A percentile compares a stretch with the other conserved stretches of the same genome.
Evolutionary conservation across 2,888 invertebrate species (phyloP).

Genomic region (Drosophila mercatorum): DNA sequence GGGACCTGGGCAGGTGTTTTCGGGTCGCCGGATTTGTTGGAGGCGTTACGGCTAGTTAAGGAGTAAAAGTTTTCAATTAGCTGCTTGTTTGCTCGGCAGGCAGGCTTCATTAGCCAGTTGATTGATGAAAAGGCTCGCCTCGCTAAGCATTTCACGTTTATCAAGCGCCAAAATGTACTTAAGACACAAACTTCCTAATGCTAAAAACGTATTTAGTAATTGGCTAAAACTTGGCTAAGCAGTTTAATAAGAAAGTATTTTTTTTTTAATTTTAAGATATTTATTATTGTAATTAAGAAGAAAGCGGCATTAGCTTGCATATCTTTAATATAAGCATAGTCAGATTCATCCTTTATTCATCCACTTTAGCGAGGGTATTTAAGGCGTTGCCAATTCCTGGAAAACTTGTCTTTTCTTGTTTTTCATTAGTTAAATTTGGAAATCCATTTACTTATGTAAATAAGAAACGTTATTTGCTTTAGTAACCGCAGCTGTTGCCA

Average conservation of each 20-base stretch:
- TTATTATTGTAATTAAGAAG: background rate
- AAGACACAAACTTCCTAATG: slow-evolving; percentile 12
- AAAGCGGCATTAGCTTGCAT: background rate
- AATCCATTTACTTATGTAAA: slow-evolving; percentile 35
- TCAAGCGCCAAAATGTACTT: slow-evolving; percentile 16
- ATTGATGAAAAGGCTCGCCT: slow-evolving; percentile 19
- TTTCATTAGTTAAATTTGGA: background rate
- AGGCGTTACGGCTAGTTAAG: slow-evolving; percentile 40
- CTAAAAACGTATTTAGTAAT: slow-evolving; percentile 22
- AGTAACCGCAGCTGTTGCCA: slow-evolving; percentile 12
- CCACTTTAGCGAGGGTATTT: background rate
- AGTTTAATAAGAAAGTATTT: background rate
- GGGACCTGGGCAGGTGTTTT: background rate
- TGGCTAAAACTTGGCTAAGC: background rate
- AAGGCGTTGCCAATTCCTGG: background rate
- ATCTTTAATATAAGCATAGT: no score
- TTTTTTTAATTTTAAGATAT: background rate
- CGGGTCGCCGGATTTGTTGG: slow-evolving; percentile 15
- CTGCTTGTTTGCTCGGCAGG: slow-evolving; percentile 17
- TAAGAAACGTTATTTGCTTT: slow-evolving; percentile 13
- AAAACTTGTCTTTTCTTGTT: background rate
- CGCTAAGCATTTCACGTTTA: slow-evolving; percentile 22
- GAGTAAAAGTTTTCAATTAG: slow-evolving; percentile 69
- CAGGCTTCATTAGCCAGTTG: slow-evolving; percentile 37
- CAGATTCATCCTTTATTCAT: no score